Percentiles rank a stretch among this genome's conserved stretches.
Conservation (phyloP, 1,140 invertebrate species). For the Carcinoscorpius rotundicauda region DNA sequence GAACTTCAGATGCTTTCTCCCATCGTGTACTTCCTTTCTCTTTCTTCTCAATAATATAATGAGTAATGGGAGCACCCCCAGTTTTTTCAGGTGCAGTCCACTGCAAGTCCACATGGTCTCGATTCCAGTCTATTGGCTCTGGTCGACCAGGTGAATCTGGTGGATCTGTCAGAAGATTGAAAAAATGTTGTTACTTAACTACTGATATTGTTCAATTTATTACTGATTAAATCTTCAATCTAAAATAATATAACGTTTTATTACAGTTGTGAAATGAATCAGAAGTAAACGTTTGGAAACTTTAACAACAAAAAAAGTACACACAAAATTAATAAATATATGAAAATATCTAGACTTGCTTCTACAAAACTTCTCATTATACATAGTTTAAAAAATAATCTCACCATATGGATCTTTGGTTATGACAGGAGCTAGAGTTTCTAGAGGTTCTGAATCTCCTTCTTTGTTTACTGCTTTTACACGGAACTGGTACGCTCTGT, state of each 20-base stretch:
- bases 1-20: slow-evolving; percentile 77
- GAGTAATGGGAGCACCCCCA: slow-evolving; percentile 87
- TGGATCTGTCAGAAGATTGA: slow-evolving; percentile 58
- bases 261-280: not conserved
- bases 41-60: slow-evolving; percentile 82
- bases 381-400: slow-evolving; percentile 10
- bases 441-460: slow-evolving; percentile 85
- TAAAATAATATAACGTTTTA: too few species aligned
- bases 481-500: slow-evolving; percentile 96
- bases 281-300: slow-evolving; percentile 1
- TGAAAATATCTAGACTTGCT: too few species aligned
- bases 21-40: slow-evolving; percentile 43
- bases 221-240: too few species aligned
- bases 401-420: slow-evolving; percentile 30
- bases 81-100: slow-evolving; percentile 80
- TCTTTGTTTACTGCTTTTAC: slow-evolving; percentile 95
- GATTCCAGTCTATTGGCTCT: slow-evolving; percentile 85
- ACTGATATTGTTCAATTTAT: too few species aligned
- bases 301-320: not conserved
- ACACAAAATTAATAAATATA: not conserved
- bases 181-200: slow-evolving; percentile 55
- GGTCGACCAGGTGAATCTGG: slow-evolving; percentile 80
- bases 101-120: slow-evolving; percentile 79
- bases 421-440: slow-evolving; percentile 66
- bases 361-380: too few species aligned